Percentiles rank a stretch among this genome's conserved stretches.
These are phyloP conservation scores for Apodemia hepburni DNA, from an alignment of 2,888 invertebrate genomes.

Conservation along the genomic window DNA sequence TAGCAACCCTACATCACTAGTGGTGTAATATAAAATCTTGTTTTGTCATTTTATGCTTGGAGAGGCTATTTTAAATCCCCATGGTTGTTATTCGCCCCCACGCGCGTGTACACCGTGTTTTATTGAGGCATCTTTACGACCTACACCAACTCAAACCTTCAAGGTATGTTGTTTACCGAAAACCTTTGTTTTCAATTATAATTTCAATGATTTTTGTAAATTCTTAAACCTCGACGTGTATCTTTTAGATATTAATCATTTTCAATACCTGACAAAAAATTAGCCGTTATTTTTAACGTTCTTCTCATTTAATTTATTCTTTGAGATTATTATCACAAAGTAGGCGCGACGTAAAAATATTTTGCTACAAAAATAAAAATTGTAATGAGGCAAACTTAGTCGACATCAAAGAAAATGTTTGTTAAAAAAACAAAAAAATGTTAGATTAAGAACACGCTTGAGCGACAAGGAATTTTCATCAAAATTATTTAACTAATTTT, in stretches of 20 bases:
- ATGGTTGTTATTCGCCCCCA: constrained; percentile 34
- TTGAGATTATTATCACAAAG: constrained; percentile 14
- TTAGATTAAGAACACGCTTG: constrained; percentile 9
- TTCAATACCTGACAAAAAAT: background rate
- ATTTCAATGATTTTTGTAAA: background rate
- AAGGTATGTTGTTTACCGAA: constrained; percentile 11
- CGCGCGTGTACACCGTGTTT: constrained; percentile 33
- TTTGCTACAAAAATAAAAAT: constrained; percentile 26
- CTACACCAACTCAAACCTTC: constrained; percentile 21
- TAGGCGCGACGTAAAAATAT: constrained; percentile 27
- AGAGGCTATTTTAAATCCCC: constrained; percentile 15
- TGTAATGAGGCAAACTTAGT: constrained; percentile 35
- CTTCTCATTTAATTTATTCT: constrained; percentile 2
- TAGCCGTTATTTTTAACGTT: background rate
- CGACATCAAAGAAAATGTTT: constrained; percentile 40
- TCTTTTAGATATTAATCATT: background rate
- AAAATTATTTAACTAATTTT: constrained; percentile 15
- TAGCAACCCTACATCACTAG: background rate
- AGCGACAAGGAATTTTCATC: constrained; percentile 5
- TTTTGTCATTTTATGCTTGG: constrained; percentile 14
- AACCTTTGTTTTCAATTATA: constrained; percentile 2
- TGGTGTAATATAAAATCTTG: constrained; percentile 12
- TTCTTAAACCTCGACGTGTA: background rate
- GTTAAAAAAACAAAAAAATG: constrained; percentile 27
- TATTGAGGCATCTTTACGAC: constrained; percentile 35